Evolutionary conservation across 1,140 invertebrate species (phyloP).

Genomic region (Teleogryllus occipitalis): DNA sequence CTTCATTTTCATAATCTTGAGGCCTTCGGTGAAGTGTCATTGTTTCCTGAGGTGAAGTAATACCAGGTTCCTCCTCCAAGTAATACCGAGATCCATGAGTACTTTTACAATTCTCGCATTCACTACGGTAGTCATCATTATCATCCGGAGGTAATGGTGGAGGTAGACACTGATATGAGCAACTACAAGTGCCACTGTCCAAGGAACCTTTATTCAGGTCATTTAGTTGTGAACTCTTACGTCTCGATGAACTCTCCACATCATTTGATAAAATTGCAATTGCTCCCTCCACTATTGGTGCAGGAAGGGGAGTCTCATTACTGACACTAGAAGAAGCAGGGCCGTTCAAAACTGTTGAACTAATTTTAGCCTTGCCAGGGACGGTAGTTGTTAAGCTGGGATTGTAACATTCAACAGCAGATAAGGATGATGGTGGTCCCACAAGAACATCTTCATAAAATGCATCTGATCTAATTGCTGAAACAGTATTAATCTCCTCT

Average conservation of each 20-base stretch:
- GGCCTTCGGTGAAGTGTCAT: slow-evolving; percentile 62
- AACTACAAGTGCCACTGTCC: slow-evolving; percentile 31
- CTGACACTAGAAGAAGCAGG: background rate
- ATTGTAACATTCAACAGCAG: slow-evolving; percentile 14
- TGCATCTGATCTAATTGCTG: slow-evolving; percentile 24
- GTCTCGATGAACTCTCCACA: slow-evolving; percentile 8
- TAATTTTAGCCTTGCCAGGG: background rate
- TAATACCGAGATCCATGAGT: slow-evolving; percentile 54
- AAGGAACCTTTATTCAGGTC: slow-evolving; percentile 22
- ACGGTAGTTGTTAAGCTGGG: slow-evolving; percentile 14
- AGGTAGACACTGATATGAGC: slow-evolving; percentile 37
- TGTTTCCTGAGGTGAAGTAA: slow-evolving; percentile 50
- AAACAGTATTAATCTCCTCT: slow-evolving; percentile 16
- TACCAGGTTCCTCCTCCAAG: slow-evolving; percentile 47
- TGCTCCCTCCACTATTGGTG: background rate
- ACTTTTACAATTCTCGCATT: slow-evolving; percentile 71
- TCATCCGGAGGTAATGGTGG: slow-evolving; percentile 44
- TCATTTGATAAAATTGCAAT: background rate
- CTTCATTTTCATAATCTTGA: slow-evolving; percentile 34
- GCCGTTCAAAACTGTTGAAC: slow-evolving; percentile 9
- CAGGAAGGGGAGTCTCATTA: background rate
- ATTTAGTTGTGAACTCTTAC: slow-evolving; percentile 15
- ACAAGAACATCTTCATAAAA: slow-evolving; percentile 24
- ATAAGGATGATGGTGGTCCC: slow-evolving; percentile 19
- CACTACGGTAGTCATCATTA: slow-evolving; percentile 65